Conservation (phyloP, 2,888 invertebrate genomes). For the Harpagoxenus sublaevis region DNA sequence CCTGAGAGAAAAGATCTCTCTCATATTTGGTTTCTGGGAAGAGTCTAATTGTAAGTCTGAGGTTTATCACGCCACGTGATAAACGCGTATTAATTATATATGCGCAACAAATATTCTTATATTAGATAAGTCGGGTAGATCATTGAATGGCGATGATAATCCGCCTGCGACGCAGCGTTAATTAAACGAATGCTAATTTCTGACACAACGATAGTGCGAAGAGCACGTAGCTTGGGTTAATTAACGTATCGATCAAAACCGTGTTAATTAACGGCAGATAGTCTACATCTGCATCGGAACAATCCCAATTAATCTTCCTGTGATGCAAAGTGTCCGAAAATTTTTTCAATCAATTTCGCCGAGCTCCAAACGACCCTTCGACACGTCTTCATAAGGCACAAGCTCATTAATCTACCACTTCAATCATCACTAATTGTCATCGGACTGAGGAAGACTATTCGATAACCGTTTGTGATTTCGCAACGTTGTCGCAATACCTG, state of each 20-base stretch:
- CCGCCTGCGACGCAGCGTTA: conserved; percentile 19
- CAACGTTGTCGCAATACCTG: not conserved
- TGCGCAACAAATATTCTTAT: not conserved
- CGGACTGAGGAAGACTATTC: not conserved
- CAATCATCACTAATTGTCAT: not conserved
- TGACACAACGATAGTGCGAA: conserved; percentile 33
- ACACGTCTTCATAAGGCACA: not conserved
- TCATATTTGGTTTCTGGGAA: not conserved
- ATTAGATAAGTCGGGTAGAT: not conserved
- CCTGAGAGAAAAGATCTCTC: too few species aligned
- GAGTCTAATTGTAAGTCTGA: too few species aligned
- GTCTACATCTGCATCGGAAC: not conserved
- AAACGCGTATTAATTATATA: not conserved
- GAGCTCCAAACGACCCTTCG: not conserved
- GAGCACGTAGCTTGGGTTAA: conserved; percentile 22
- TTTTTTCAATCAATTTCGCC: not conserved
- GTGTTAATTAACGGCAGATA: conserved; percentile 14
- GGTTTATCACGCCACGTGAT: not conserved
- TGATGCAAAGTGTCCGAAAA: not conserved
- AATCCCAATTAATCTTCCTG: conserved; percentile 14
- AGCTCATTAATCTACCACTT: not conserved
- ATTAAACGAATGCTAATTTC: conserved; percentile 60
- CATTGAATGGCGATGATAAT: conserved; percentile 19
- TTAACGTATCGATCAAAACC: conserved; percentile 43
- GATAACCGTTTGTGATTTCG: not conserved